Conservation (phyloP, 2,797 vertebrate species). For the Borostomias antarcticus region DNA sequence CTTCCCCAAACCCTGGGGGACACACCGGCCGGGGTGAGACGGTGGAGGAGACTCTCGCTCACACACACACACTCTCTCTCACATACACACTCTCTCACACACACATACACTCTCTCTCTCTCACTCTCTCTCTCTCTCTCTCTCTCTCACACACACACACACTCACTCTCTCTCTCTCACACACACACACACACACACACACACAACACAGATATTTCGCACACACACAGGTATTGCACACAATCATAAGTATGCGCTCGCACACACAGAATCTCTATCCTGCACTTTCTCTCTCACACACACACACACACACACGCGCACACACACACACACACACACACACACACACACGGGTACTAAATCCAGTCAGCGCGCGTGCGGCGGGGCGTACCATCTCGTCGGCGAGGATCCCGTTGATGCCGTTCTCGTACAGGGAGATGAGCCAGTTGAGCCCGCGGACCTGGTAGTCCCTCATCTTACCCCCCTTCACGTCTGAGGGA, state of each 20-base stretch:
- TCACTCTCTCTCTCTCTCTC: no score
- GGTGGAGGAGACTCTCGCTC: no score
- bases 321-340: neutral
- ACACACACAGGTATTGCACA: neutral
- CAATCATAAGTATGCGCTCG: neutral
- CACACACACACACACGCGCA: neutral
- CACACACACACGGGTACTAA: neutral
- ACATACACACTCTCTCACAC: no score
- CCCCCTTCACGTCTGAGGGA: conserved; percentile 87
- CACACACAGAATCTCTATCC: no score
- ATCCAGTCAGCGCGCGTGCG: neutral
- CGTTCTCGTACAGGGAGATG: conserved; percentile 97
- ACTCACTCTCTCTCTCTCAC: no score
- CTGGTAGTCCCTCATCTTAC: conserved; percentile 96
- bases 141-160: neutral
- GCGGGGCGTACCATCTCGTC: conserved; percentile 92
- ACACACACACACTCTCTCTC: neutral
- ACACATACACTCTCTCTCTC: no score
- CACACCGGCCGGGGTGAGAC: no score
- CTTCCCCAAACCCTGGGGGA: conserved; percentile 91
- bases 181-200: no score
- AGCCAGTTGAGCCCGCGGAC: conserved; percentile 97
- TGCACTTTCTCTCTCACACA: no score
- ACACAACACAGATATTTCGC: no score
- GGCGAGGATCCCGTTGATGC: conserved; percentile 97